Base-by-base conservation (phyloP, 1,140 invertebrate genomes). In the Carposina sasakii region DNA sequence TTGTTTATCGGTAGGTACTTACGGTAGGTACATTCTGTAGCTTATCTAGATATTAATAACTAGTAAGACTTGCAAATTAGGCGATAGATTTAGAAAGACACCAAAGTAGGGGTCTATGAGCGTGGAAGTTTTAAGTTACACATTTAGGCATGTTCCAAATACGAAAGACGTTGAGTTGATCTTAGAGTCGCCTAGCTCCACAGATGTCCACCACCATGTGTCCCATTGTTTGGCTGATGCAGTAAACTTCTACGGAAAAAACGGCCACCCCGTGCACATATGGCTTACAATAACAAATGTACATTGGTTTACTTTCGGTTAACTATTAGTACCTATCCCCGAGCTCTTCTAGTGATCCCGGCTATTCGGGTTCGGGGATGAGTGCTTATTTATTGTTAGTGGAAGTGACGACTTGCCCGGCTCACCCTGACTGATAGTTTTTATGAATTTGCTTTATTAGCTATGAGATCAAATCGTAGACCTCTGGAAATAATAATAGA, bases 231-330 rank as follows among this genome's bases (percentile, higher is more conserved):
- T 78, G 76, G 77, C 63, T 59, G 67, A 61, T 62, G 63, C 64
- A 65, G 71, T 71, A 71, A 71, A 70, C 71, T 76, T 71, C 63
- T 76, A 75, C 63, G 63, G 77, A 81, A 74, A 63, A 52, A 47
- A 59, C 57, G 58, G 57, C 61, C 71, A 69, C 63, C 60, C 74
- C 65, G 75, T 67, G 59, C 60, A 70, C 77, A 82, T 79, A 82
- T 82, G 78, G 76, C 74, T 77, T 76, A 79, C 72, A 76, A 82
- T 72, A 82, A 82, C 74, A 82, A 82, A 77, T 77, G n/a, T n/a
- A n/a, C n/a, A n/a, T n/a, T n/a, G n/a, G n/a, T n/a, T n/a, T n/a
- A n/a, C n/a, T n/a, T n/a, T n/a, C n/a, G n/a, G n/a, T n/a, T n/a
- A n/a, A n/a, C n/a, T n/a, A n/a, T n/a, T n/a, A n/a, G n/a, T n/a